Conservation (phyloP, 2,888 invertebrate species). For the Apeira syringaria region DNA sequence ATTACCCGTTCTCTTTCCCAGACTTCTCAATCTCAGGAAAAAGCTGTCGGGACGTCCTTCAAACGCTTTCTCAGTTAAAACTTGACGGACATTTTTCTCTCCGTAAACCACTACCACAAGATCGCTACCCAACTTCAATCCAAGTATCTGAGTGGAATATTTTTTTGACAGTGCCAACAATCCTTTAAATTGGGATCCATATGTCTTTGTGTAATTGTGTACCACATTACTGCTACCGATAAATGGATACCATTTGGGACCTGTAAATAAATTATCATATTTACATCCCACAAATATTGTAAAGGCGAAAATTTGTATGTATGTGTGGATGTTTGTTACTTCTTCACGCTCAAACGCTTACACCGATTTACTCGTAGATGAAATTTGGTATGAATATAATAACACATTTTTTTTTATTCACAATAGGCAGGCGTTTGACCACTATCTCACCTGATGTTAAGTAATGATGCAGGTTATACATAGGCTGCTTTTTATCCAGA, state of each 20-base stretch:
- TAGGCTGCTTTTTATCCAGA: too few species aligned
- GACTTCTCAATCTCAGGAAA: conserved; percentile 86
- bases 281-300: too few species aligned
- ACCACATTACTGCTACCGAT: conserved; percentile 58
- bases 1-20: conserved; percentile 86
- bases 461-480: too few species aligned
- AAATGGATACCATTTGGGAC: conserved; percentile 71
- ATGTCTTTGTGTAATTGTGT: conserved; percentile 43
- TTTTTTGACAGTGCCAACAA: conserved; percentile 80
- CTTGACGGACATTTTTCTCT: conserved; percentile 84
- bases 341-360: too few species aligned
- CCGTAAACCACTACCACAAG: conserved; percentile 85
- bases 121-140: conserved; percentile 86
- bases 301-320: too few species aligned
- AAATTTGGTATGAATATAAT: too few species aligned
- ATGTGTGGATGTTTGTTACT: too few species aligned
- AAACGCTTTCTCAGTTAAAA: conserved; percentile 85
- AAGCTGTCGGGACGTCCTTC: conserved; percentile 89
- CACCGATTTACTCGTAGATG: too few species aligned
- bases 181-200: conserved; percentile 82
- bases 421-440: too few species aligned
- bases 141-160: conserved; percentile 86
- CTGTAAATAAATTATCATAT: conserved; percentile 55
- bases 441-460: too few species aligned
- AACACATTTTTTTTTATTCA: too few species aligned